phyloP scores from a whole-genome alignment of 2,113 vertebrate genomes.

The Cyrtonyx montezumae region DNA sequence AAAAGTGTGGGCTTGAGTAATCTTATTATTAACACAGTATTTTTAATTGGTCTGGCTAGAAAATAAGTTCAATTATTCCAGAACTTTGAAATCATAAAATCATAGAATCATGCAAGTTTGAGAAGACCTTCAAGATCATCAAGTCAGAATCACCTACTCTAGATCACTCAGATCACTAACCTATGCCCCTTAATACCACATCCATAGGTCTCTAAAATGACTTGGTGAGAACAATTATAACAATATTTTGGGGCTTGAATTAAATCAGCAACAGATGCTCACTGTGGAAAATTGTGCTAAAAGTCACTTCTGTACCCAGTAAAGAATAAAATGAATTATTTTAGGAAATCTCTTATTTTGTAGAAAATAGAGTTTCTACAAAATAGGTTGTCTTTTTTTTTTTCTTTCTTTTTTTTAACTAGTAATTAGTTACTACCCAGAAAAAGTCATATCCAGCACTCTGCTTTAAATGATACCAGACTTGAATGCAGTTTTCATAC shows the following conservation, averaged over 20 bases:
- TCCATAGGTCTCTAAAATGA: neutral
- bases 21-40: neutral
- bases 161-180: neutral
- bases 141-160: neutral
- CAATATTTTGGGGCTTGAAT: neutral
- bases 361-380: neutral
- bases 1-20: neutral
- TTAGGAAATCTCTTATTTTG: neutral
- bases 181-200: neutral
- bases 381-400: too few relatives aligned
- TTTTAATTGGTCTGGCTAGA: neutral
- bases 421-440: neutral
- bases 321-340: neutral
- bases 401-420: neutral
- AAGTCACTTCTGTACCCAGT: neutral
- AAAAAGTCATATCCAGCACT: neutral
- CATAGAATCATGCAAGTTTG: neutral
- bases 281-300: neutral
- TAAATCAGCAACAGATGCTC: neutral
- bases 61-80: neutral
- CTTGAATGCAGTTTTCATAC: neutral
- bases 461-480: neutral
- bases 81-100: neutral
- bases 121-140: neutral
- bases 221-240: neutral